Evolutionary conservation across 2,888 invertebrate genomes (phyloP).

Genomic region (Pimpla rufipes): DNA sequence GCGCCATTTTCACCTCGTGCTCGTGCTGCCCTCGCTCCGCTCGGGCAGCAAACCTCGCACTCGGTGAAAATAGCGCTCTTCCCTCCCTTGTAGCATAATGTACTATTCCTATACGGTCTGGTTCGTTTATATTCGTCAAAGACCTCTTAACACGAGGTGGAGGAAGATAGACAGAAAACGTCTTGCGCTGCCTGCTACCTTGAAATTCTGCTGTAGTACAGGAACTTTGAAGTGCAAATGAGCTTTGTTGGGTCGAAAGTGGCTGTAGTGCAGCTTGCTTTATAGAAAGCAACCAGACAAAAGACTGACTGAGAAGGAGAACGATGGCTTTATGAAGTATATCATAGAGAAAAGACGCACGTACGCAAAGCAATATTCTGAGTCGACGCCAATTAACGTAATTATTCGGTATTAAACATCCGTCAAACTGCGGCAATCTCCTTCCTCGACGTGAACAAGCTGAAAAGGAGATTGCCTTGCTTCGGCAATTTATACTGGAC

Average conservation of each 20-base stretch:
- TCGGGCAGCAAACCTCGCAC: no score
- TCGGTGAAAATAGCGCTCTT: no score
- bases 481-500: slow-evolving; percentile 5
- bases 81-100: no score
- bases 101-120: no score
- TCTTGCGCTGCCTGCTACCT: slow-evolving; percentile 28
- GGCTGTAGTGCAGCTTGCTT: slow-evolving; percentile 26
- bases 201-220: slow-evolving; percentile 46
- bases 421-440: slow-evolving; percentile 19
- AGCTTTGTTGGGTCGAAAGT: slow-evolving; percentile 51
- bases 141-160: slow-evolving; percentile 4
- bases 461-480: slow-evolving; percentile 1
- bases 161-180: not conserved
- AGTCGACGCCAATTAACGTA: slow-evolving; percentile 46
- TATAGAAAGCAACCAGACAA: slow-evolving; percentile 37
- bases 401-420: slow-evolving; percentile 50
- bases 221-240: slow-evolving; percentile 68
- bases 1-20: no score
- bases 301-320: slow-evolving; percentile 18
- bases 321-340: slow-evolving; percentile 8
- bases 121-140: slow-evolving; percentile 13
- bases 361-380: not conserved
- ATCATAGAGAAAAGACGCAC: slow-evolving; percentile 31
- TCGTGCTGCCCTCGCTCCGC: no score
- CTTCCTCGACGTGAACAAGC: not conserved